A percentile compares a stretch with the other conserved stretches of the same genome.
Evolutionary conservation across 2,888 invertebrate genomes (phyloP).

Genomic region (Syrphus vitripennis): DNA sequence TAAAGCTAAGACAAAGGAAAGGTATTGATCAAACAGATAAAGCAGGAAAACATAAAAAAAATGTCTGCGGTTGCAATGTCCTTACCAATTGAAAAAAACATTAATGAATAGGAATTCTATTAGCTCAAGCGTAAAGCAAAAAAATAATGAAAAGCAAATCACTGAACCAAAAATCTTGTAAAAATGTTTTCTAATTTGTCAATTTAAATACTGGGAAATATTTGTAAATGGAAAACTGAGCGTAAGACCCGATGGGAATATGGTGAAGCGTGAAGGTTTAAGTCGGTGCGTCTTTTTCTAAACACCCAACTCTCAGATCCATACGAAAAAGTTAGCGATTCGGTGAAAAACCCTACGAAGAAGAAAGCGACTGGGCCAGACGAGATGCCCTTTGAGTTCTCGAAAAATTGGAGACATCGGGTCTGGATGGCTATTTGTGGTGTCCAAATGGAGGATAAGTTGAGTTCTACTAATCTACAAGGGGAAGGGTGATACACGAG

Average conservation of each 20-base stretch:
- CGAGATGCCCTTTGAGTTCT: no score
- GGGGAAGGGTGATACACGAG: no score
- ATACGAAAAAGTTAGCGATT: no score
- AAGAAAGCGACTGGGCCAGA: no score
- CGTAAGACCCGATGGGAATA: neutral
- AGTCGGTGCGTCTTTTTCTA: no score
- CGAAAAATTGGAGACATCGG: no score
- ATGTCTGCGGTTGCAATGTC: neutral
- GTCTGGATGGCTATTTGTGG: no score
- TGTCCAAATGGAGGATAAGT: no score
- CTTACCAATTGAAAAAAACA: neutral
- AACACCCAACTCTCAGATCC: no score
- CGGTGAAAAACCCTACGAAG: no score
- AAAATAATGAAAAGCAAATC: conserved; percentile 24
- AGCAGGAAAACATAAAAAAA: neutral
- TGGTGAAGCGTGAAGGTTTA: neutral
- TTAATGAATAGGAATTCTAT: conserved; percentile 11
- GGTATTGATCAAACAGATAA: neutral
- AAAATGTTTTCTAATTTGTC: conserved; percentile 23
- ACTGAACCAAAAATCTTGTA: neutral
- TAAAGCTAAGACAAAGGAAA: conserved; percentile 14
- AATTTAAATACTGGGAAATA: conserved; percentile 24
- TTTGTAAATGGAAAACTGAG: conserved; percentile 4
- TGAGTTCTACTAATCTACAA: no score
- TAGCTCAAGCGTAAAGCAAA: conserved; percentile 7